Conservation (phyloP, 2,113 vertebrate species). For the Eidolon helvum region DNA sequence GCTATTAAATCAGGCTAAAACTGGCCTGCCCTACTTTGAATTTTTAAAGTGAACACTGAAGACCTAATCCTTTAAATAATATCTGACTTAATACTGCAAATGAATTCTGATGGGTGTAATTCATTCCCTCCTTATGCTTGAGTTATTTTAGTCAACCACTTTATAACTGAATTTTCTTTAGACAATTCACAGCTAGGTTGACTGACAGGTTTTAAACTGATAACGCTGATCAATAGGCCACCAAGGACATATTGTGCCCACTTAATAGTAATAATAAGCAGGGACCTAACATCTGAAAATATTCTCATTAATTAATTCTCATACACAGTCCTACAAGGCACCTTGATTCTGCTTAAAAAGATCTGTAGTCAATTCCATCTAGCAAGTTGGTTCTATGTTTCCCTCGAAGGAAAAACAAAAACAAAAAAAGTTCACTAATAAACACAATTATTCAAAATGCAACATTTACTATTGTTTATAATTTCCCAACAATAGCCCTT, state of each 20-base stretch:
- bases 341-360: background rate
- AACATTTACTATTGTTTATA: background rate
- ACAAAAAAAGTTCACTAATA: constrained; percentile 7
- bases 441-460: constrained; percentile 1
- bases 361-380: background rate
- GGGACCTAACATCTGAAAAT: constrained; percentile 34
- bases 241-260: constrained; percentile 13
- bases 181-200: constrained; percentile 51
- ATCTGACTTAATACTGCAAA: background rate
- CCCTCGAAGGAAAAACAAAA: background rate
- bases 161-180: constrained; percentile 71
- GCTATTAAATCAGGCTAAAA: background rate
- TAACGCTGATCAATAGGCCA: constrained; percentile 63
- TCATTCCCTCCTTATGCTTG: constrained; percentile 30
- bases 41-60: constrained; percentile 25
- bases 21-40: background rate
- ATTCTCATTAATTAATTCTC: constrained; percentile 58
- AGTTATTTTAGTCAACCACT: constrained; percentile 55
- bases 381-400: background rate
- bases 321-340: background rate
- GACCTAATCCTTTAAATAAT: background rate
- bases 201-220: constrained; percentile 49
- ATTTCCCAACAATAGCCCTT: background rate
- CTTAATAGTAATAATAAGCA: constrained; percentile 54
- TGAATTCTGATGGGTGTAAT: constrained; percentile 44